These are phyloP conservation scores for Prietella phreatophila DNA, from an alignment of 2,113 vertebrate genomes.

Conservation along the genomic window DNA sequence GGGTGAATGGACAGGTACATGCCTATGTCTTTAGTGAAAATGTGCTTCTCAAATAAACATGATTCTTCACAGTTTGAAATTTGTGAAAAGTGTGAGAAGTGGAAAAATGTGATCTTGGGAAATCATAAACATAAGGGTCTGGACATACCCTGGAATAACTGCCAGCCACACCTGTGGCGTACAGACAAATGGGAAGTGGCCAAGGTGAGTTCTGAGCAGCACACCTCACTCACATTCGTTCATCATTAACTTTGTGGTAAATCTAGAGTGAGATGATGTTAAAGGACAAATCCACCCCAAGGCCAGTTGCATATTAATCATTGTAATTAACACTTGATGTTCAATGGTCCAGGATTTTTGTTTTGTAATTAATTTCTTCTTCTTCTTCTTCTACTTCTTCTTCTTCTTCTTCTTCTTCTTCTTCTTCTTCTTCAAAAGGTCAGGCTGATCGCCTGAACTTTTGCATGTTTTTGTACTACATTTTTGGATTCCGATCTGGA, in stretches of 20 bases:
- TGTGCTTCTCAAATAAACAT: background rate
- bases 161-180: conserved; percentile 50
- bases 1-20: background rate
- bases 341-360: too few relatives aligned
- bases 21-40: background rate
- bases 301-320: background rate
- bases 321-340: too few relatives aligned
- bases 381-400: background rate
- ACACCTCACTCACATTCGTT: background rate
- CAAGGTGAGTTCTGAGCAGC: conserved; percentile 48
- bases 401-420: too few relatives aligned
- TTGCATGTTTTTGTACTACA: too few relatives aligned
- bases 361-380: too few relatives aligned
- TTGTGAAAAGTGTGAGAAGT: conserved; percentile 47
- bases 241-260: background rate
- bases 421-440: too few relatives aligned
- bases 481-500: too few relatives aligned
- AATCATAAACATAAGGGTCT: conserved; percentile 11
- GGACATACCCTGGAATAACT: conserved; percentile 48
- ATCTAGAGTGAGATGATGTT: background rate
- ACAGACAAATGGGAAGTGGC: conserved; percentile 62
- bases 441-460: too few relatives aligned
- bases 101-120: conserved; percentile 45
- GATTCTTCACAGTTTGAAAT: conserved; percentile 23
- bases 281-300: background rate